These are phyloP conservation scores for Limnodromus scolopaceus DNA, from an alignment of 2,797 vertebrate genomes.

Conservation along the genomic window DNA sequence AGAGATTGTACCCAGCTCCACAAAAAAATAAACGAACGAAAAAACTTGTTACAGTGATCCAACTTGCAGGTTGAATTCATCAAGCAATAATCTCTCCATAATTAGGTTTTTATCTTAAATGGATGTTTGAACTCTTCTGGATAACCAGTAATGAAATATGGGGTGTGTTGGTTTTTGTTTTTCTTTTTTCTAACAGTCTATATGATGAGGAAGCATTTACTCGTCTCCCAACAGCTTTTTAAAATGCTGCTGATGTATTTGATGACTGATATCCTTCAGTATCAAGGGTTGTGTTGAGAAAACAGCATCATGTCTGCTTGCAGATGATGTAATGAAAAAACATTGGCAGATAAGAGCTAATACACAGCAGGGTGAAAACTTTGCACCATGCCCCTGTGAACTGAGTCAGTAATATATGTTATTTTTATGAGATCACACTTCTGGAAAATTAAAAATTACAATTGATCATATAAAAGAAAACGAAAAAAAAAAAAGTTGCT, in stretches of 20 bases:
- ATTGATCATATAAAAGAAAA: background rate
- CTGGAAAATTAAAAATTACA: background rate
- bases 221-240: background rate
- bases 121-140: background rate
- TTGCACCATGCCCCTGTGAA: background rate
- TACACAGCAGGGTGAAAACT: background rate
- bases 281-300: background rate
- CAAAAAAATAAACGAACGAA: background rate
- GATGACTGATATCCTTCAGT: background rate
- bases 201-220: background rate
- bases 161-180: too few species aligned
- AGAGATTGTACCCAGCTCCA: background rate
- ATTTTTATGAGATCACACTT: background rate
- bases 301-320: background rate
- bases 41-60: background rate
- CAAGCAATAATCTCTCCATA: background rate
- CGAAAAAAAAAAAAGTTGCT: background rate
- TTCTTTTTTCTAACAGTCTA: background rate
- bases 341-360: background rate
- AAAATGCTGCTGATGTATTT: background rate
- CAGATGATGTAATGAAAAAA: background rate
- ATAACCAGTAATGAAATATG: background rate
- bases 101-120: background rate
- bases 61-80: background rate
- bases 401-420: background rate